Percentiles rank a stretch among this genome's conserved stretches.
phyloP scores from a whole-genome alignment of 2,888 invertebrate species.

The Thera obeliscata region DNA sequence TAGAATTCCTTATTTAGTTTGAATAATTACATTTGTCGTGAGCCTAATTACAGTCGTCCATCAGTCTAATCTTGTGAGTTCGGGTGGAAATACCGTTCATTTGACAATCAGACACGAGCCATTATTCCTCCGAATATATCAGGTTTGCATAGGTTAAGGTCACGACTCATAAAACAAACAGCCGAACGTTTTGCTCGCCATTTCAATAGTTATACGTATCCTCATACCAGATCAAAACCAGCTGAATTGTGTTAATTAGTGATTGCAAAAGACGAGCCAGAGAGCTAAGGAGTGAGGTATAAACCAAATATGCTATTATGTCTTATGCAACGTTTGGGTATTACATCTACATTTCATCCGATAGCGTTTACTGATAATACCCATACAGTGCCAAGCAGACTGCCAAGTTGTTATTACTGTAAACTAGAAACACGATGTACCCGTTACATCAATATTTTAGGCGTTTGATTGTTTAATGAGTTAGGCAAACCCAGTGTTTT shows the following conservation, averaged over 20 bases:
- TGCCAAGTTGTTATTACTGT: background rate
- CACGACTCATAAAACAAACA: conserved; percentile 5
- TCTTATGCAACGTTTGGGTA: no score
- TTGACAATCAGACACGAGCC: conserved; percentile 26
- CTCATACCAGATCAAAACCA: no score
- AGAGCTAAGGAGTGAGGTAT: no score
- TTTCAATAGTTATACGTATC: background rate
- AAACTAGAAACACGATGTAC: background rate
- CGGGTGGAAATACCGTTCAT: conserved; percentile 36
- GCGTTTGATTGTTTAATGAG: background rate
- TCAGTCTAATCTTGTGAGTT: conserved; percentile 29
- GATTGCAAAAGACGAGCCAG: no score
- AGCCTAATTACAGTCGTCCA: conserved; percentile 22
- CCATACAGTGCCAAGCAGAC: background rate
- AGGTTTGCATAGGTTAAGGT: conserved; percentile 30
- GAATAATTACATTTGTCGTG: conserved; percentile 22
- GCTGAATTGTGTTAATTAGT: no score
- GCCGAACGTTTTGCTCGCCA: background rate
- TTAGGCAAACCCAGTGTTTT: background rate
- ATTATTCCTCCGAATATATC: conserved; percentile 37
- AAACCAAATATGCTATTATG: no score
- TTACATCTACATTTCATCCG: no score
- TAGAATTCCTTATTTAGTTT: conserved; percentile 10
- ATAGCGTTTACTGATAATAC: background rate
- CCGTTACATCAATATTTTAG: background rate